Evolutionary conservation across 2,888 invertebrate species (phyloP).

Genomic region (Timema cristinae): DNA sequence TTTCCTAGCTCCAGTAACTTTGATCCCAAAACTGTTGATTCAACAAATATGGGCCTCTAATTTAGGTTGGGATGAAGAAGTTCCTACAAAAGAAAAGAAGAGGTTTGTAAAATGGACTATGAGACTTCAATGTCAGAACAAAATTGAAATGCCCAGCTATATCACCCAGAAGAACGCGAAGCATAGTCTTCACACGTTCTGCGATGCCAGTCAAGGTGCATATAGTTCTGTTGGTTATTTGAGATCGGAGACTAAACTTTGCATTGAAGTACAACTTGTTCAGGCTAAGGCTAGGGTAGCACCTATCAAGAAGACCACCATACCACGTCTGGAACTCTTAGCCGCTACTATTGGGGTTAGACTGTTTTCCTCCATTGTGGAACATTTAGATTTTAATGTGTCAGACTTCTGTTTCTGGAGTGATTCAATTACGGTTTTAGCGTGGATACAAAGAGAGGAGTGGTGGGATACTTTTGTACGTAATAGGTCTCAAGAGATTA

Average conservation of each 20-base stretch:
- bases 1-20: background rate
- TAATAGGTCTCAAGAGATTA: too few species aligned
- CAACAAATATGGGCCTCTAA: background rate
- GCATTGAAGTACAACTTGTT: conserved; percentile 23
- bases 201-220: background rate
- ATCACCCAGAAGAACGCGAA: too few species aligned
- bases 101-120: background rate
- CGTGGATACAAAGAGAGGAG: too few species aligned
- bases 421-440: too few species aligned
- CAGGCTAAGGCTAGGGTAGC: conserved; percentile 30
- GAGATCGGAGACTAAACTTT: background rate
- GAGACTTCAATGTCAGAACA: background rate
- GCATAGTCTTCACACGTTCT: too few species aligned
- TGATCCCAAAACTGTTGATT: too few species aligned
- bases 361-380: too few species aligned
- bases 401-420: too few species aligned
- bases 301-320: conserved; percentile 28
- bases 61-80: background rate
- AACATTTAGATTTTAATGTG: too few species aligned
- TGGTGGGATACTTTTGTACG: too few species aligned
- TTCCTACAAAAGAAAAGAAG: background rate
- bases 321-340: conserved; percentile 32
- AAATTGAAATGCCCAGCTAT: background rate
- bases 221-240: background rate
- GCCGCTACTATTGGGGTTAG: conserved; percentile 31